Evolutionary conservation across 1,140 invertebrate species (phyloP), one percentile per base, ranked within the genome.

Genomic region (Stratiolaelaps scimitus): DNA sequence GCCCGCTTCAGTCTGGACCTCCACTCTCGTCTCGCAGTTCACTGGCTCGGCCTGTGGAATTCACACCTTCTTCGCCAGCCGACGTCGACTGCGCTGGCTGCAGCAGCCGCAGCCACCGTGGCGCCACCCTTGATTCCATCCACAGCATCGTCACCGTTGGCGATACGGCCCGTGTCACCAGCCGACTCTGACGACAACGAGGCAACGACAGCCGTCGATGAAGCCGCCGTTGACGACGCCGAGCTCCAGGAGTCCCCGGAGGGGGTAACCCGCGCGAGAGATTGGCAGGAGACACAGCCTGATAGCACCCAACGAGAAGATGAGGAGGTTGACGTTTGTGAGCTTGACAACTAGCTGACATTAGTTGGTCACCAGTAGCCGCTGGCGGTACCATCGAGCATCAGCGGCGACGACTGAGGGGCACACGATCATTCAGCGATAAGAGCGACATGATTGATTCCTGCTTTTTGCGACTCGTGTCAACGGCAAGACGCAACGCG

Each of bases 1-100:
- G 17, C 53, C 4, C 53, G 53, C 53, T 60, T 60, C 23, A 60
- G 26, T 26, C 17, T 60, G 13, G 53, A 60, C 23, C 53, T 60
- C 5, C 53, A 60, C 20, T 60, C 53, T 6, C 53, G 53, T 34
- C 26, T 60, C 53, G 53, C 53, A 29, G 53, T 34, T 17, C 53
- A 60, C 20, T 60, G 53, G 53, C 53, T 60, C 1, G 53, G 53
- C 26, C 53, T 60, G 13, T 60, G 53, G 53, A 60, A 60, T 34
- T 29, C 53, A 15, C 53, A 60, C 10, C 26, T 60, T 34, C 34
- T 60, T 26, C 53, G 53, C 15, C 53, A 60, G 20, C 23, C 53
- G 1, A 26, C 15, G 4, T 34, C 53, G 23, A 60, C 34, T 13
- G 34, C 26, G 15, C 26, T 60, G 23, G 34, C 26, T n/a, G 26